A percentile compares a stretch with the other conserved stretches of the same genome.
Evolutionary conservation across 2,113 vertebrate genomes (phyloP).

Genomic region (Myotis yumanensis): DNA sequence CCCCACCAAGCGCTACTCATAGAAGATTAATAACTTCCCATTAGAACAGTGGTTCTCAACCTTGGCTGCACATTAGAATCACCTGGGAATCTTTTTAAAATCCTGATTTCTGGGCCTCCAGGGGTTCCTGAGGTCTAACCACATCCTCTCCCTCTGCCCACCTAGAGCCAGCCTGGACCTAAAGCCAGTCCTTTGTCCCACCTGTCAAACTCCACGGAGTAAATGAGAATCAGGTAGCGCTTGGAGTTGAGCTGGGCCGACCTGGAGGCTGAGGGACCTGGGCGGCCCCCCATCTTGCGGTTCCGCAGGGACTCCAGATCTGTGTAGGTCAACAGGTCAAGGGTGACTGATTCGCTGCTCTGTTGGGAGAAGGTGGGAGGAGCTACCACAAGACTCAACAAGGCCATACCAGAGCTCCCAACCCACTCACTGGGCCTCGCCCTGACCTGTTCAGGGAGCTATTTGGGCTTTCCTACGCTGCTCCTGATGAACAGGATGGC

Average conservation of each 20-base stretch:
- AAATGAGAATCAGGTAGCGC: slow-evolving; percentile 95
- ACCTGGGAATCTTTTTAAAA: too few relatives aligned
- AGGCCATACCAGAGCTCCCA: background rate
- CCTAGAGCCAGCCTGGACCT: background rate
- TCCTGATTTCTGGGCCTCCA: too few relatives aligned
- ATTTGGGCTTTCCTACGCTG: background rate
- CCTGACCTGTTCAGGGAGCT: fast-evolving
- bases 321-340: slow-evolving; percentile 93
- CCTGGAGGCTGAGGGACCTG: slow-evolving; percentile 80
- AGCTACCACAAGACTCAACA: background rate
- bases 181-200: slow-evolving; percentile 50
- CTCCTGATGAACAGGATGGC: background rate
- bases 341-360: slow-evolving; percentile 92
- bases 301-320: slow-evolving; percentile 92
- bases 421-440: background rate
- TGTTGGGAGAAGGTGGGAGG: slow-evolving; percentile 66
- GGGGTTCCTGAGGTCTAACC: background rate
- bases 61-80: too few relatives aligned
- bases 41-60: background rate
- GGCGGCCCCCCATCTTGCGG: slow-evolving; percentile 87
- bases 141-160: background rate
- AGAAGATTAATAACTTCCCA: background rate
- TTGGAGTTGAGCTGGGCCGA: slow-evolving; percentile 89
- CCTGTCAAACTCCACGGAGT: slow-evolving; percentile 97
- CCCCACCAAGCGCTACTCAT: background rate